phyloP scores from a whole-genome alignment of 2,113 vertebrate genomes.

The Urocitellus parryii region DNA sequence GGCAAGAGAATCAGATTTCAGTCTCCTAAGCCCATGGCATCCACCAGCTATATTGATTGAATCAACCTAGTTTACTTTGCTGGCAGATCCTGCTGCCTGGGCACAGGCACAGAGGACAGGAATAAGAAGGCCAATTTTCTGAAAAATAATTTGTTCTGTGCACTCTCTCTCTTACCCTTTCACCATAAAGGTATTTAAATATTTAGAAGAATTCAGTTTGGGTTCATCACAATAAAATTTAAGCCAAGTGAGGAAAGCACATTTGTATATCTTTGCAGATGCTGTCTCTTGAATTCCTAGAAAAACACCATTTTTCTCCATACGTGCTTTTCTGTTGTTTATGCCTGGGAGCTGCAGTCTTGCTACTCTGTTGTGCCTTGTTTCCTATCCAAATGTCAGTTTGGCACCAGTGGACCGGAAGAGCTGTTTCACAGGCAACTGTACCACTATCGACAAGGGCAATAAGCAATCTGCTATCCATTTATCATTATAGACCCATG shows the following conservation, averaged over 20 bases:
- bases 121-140: neutral
- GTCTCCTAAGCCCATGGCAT: neutral
- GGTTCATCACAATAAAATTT: neutral
- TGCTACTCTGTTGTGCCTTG: neutral
- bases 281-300: neutral
- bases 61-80: neutral
- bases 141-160: neutral
- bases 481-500: neutral
- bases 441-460: rapidly evolving
- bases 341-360: neutral
- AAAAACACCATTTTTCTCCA: neutral
- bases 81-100: neutral
- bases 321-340: neutral
- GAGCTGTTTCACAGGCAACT: neutral
- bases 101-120: neutral
- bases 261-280: neutral
- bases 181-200: neutral
- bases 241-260: neutral
- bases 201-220: constrained; percentile 1
- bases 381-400: neutral
- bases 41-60: neutral
- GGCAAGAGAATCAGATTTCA: constrained; percentile 35
- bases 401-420: neutral
- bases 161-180: neutral
- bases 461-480: neutral